Evolutionary conservation across 1,140 invertebrate species (phyloP).

Genomic region (Orussus abietinus): DNA sequence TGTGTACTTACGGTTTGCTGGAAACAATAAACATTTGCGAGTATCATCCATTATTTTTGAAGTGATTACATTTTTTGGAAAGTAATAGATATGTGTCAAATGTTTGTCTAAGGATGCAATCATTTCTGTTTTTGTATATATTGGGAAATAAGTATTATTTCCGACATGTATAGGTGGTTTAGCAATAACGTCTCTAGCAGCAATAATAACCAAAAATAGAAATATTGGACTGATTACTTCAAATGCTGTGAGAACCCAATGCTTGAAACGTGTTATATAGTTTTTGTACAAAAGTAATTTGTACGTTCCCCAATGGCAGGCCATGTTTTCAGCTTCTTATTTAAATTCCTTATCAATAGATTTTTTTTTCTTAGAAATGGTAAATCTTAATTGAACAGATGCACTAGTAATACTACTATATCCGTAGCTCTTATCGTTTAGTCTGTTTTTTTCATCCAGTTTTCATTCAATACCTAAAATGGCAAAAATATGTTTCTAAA

Average conservation of each 20-base stretch:
- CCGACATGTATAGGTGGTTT: constrained; percentile 17
- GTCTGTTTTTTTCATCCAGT: too few species aligned
- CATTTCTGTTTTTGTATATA: constrained; percentile 20
- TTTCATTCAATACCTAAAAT: too few species aligned
- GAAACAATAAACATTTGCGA: constrained; percentile 28
- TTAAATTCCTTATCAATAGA: neutral
- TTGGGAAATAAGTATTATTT: constrained; percentile 31
- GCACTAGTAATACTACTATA: too few species aligned
- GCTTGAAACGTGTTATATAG: constrained; percentile 36
- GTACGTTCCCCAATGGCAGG: constrained; percentile 30
- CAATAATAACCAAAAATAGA: constrained; percentile 37
- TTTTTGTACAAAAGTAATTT: constrained; percentile 43
- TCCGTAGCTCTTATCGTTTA: too few species aligned
- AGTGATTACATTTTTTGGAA: constrained; percentile 31
- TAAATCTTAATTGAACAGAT: neutral
- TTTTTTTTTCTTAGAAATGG: neutral
- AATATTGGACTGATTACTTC: constrained; percentile 39
- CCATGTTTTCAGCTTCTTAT: constrained; percentile 18
- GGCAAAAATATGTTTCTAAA: too few species aligned
- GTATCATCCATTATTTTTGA: constrained; percentile 26
- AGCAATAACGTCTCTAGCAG: constrained; percentile 34
- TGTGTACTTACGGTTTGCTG: constrained; percentile 25
- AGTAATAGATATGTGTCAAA: constrained; percentile 27
- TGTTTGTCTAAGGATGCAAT: constrained; percentile 15
- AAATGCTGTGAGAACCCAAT: constrained; percentile 40